Evolutionary conservation across 1,140 invertebrate genomes (phyloP), one percentile per base, ranked within the genome.

Genomic region (Copidosoma floridanum): DNA sequence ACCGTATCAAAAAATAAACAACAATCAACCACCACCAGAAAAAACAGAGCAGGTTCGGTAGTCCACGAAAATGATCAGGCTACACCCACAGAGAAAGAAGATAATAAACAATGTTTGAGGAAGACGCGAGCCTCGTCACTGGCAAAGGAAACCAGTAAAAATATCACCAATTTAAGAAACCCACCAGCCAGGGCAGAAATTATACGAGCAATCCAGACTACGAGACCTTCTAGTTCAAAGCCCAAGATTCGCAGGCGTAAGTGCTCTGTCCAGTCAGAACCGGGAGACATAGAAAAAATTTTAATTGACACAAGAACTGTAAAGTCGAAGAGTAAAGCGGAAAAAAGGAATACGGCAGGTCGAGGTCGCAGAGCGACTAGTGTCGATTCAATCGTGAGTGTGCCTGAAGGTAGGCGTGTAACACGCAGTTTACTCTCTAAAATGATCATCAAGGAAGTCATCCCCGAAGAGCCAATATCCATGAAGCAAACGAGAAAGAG

Each of bases 241-340:
- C 32, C 23, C 0, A 72, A 66, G 6, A 68, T 66, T 1, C 65
- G 73, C n/a, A 66, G 43, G 55, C 65, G 74, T 23, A 62, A 68
- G 14, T 46, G 60, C 0, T 75, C 73, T 12, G 61, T 72, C 40
- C 63, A 67, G 1, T 70, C 73, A 0, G 68, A 75, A 41, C 72
- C 76, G 2, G 75, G 75, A 14, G 75, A 77, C 23, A 32, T 69
- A 0, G 73, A 74, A 6, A 65, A 73, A 3, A 61, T 69, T 40
- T 8, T 71, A 0, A 70, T 43, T 14, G 16, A 61, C 0, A 40
- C 65, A 14, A 18, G 40, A 1, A 62, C 54, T 10, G 5, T 26
- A 51, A 47, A 63, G 23, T 7, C 62, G 18, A 23, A 47, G 52
- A 27, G n/a, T 50, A 10, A 43, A 58, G 27, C 20, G 40, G 11